Evolutionary conservation across 2,113 vertebrate species (phyloP), one percentile per base, ranked within the genome.

Genomic region (Ifrita kowaldi): DNA sequence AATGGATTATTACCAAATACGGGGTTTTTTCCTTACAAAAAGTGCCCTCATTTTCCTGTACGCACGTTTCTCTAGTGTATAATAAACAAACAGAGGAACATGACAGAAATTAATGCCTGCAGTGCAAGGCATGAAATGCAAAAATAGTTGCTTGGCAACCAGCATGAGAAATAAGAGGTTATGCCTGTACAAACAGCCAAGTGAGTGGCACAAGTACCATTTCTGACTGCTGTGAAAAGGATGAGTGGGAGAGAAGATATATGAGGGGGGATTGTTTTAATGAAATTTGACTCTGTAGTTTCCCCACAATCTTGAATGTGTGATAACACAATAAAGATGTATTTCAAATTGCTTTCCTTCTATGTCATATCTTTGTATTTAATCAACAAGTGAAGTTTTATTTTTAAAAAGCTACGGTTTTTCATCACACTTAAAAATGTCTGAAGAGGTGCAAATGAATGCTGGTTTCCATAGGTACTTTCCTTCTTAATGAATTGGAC

Each of bases 141-240:
- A 96, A 92, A 94, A 96, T 67, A 96, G 96, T 97, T 97, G 95
- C 96, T 90, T 94, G 92, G 96, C 95, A 97, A 96, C 96, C 47
- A 63, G 85, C 63, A 93, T 37, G 39, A 96, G 79, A 94, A 92
- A 96, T 78, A 68, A 64, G 55, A 86, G 82, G 86, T 90, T 90
- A 84, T 59, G 90, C 30, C 74, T 93, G 42, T 79, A 62, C 35
- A 91, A 89, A 83, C 35, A 85, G 81, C 23, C 53, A 83, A 86
- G 70, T 3, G 5, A 90, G 63, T 52, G 59, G 65, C 73, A 93
- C 0, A 1, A 93, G 82, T 44, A 71, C 41, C 47, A 86, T 87
- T 92, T 88, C 42, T 37, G 46, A 50, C 41, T 65, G 39, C 55
- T 47, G 19, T 59, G 70, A 53, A 68, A 83, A 84, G 52, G 44